These are phyloP conservation scores for Melipona bicolor DNA, from an alignment of 2,888 invertebrate species.

Conservation along the genomic window DNA sequence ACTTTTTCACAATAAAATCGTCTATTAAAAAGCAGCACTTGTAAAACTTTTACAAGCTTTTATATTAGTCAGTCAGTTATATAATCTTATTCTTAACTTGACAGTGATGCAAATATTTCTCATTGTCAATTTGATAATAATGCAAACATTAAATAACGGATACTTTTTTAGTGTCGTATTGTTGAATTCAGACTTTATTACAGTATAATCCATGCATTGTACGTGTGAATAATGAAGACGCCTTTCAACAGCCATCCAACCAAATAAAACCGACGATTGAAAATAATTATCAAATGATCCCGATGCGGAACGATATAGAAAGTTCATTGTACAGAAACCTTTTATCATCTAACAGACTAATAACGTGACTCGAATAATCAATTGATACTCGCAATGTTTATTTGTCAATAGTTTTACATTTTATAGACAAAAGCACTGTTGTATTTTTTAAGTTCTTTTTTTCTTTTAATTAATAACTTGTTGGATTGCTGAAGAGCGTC, in stretches of 20 bases:
- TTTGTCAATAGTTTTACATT: background rate
- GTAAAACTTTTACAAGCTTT: background rate
- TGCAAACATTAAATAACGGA: background rate
- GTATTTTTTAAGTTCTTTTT: background rate
- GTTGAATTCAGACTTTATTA: constrained; percentile 65
- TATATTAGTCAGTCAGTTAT: background rate
- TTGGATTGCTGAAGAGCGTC: background rate
- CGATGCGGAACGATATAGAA: constrained; percentile 63
- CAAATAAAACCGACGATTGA: constrained; percentile 65
- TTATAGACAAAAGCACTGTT: background rate
- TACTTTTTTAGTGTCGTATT: constrained; percentile 8
- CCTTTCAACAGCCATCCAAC: constrained; percentile 62
- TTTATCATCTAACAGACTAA: constrained; percentile 50
- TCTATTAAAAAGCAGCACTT: background rate
- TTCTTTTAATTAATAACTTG: background rate
- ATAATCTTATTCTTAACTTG: constrained; percentile 2
- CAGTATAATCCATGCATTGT: constrained; percentile 63
- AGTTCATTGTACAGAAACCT: constrained; percentile 61
- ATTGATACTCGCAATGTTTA: constrained; percentile 29
- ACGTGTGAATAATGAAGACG: constrained; percentile 56
- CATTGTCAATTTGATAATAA: background rate
- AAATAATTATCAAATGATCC: constrained; percentile 67
- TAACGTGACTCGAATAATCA: constrained; percentile 26
- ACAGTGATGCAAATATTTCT: background rate
- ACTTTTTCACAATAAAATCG: background rate